Conservation (phyloP, 2,797 vertebrate species). For the Vespertilio murinus region DNA sequence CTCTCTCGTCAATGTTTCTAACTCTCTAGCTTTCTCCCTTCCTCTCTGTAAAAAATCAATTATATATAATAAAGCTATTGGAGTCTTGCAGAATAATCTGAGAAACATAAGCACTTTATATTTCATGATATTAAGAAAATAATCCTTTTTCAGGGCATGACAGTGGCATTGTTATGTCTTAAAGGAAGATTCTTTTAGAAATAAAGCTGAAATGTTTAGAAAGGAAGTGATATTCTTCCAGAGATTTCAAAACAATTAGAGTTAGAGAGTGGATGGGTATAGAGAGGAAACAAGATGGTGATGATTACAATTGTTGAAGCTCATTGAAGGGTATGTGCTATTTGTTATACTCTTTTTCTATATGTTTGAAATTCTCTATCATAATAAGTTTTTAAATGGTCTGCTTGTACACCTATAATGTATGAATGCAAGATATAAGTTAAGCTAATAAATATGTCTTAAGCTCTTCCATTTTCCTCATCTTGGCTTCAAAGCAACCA, state of each 20-base stretch:
- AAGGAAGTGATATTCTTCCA: neutral
- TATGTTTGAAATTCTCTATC: neutral
- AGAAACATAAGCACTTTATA: neutral
- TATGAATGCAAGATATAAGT: neutral
- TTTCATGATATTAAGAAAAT: conserved; percentile 17
- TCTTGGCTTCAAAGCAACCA: neutral
- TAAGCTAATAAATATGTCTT: neutral
- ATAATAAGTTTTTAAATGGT: neutral
- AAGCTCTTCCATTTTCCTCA: neutral
- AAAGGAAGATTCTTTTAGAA: neutral
- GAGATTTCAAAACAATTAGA: conserved; percentile 9
- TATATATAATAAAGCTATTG: neutral
- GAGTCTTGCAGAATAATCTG: neutral
- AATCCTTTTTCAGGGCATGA: neutral
- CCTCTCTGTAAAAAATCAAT: too few species aligned
- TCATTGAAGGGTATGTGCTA: neutral
- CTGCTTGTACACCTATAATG: neutral
- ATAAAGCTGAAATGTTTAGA: neutral
- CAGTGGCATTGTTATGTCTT: neutral
- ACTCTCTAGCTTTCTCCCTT: too few species aligned
- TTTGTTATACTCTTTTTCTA: neutral
- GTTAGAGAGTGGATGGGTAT: neutral
- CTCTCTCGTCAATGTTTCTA: too few species aligned
- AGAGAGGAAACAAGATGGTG: neutral
- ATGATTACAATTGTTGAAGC: neutral